Evolutionary conservation across 1,140 invertebrate species (phyloP).

Genomic region (Forficula auricularia): DNA sequence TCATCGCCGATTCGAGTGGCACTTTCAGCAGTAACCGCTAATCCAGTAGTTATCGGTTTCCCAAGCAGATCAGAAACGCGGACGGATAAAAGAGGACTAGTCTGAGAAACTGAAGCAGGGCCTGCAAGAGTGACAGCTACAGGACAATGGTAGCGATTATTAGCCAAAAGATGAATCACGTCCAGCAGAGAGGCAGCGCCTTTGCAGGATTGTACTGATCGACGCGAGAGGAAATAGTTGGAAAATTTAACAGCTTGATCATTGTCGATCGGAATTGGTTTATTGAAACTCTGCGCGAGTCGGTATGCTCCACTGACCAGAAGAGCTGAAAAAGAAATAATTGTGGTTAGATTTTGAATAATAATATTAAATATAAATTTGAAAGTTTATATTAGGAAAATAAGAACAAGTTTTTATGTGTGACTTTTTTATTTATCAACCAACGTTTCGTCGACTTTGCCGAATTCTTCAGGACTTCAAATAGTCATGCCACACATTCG

Average conservation of each 20-base stretch:
- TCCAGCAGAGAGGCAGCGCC: conserved; percentile 64
- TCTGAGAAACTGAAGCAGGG: conserved; percentile 46
- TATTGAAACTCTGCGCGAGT: conserved; percentile 47
- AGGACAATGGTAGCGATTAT: conserved; percentile 46
- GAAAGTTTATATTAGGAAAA: neutral
- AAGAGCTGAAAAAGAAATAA: conserved; percentile 27
- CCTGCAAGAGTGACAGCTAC: conserved; percentile 61
- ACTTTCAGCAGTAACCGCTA: conserved; percentile 55
- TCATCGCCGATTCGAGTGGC: conserved; percentile 54
- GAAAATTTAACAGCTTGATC: conserved; percentile 78
- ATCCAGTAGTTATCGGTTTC: conserved; percentile 36
- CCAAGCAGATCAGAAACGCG: conserved; percentile 75
- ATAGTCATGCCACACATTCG: no score
- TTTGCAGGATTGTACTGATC: conserved; percentile 70
- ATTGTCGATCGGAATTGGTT: conserved; percentile 47
- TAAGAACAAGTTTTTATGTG: no score
- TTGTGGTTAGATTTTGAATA: neutral
- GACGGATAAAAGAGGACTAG: conserved; percentile 53
- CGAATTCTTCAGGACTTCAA: no score
- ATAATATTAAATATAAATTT: neutral
- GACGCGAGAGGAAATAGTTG: conserved; percentile 78
- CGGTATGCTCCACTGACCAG: conserved; percentile 57
- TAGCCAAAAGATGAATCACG: conserved; percentile 49
- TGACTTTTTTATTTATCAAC: no score
- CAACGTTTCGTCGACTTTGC: no score